Evolutionary conservation across 2,888 invertebrate genomes (phyloP), one percentile per base, ranked within the genome.

Genomic region (Drosophila parthenogenetica): DNA sequence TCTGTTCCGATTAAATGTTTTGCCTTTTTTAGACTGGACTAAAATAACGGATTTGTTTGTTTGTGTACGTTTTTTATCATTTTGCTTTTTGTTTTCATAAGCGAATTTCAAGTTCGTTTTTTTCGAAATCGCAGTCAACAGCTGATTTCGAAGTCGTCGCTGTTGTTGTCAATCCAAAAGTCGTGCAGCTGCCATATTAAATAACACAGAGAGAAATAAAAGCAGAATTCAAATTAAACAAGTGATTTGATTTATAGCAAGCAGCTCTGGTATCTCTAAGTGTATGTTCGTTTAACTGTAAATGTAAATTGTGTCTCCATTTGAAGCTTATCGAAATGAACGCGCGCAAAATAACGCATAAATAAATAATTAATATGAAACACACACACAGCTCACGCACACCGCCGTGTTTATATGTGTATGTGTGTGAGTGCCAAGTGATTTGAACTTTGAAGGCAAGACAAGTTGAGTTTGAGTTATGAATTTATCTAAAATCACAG

Each of bases 381-480:
- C 37, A 49, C 37, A 60, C n/a, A 61, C 35, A 32, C 57, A 50
- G 42, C 19, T 43, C 14, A 50, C 25, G 57, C 14, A 43, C 22
- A 17, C 37, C 16, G 8, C 35, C 8, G 43, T 25, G 39, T 64
- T 61, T 59, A 51, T 72, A 29, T 7, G 43, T 29, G 39, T 66
- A 65, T 60, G 54, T 72, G 54, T 70, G 68, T 57, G 70, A 69
- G 73, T 74, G 82, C 77, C 82, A 87, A 87, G 79, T 87, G 86
- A 85, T 84, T 85, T 87, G 89, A 87, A 87, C 87, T 87, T 81
- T 89, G 87, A 87, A 89, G 89, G 87, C 81, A 87, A 89, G 87
- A 87, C 89, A 87, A 87, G 89, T 89, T 69, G 81, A 73, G 84
- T 70, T 77, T 79, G 79, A 83, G 84, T 79, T 86, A 81, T 83